phyloP scores from a whole-genome alignment of 2,113 vertebrate genomes.

The Forbesichthys agassizii region DNA sequence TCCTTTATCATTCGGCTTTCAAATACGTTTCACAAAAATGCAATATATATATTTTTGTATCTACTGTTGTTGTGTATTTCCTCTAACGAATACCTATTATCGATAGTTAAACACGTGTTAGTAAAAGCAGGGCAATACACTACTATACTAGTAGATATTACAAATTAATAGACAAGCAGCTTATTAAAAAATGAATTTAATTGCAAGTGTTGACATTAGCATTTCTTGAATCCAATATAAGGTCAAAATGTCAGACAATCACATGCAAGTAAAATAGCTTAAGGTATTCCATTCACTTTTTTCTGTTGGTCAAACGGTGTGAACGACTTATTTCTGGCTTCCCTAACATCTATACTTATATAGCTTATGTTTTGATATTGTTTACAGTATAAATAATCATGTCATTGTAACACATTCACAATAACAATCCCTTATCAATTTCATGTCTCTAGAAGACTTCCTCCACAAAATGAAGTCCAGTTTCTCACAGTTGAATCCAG shows the following conservation, averaged over 20 bases:
- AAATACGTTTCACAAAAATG: too few species aligned
- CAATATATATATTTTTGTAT: too few species aligned
- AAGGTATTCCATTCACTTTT: constrained; percentile 34
- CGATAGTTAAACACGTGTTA: neutral
- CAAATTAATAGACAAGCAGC: neutral
- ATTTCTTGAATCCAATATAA: constrained; percentile 64
- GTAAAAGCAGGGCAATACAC: neutral
- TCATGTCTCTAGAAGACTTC: neutral
- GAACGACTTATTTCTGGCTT: constrained; percentile 62
- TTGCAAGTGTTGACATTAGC: constrained; percentile 70
- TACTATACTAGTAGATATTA: neutral
- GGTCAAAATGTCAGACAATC: constrained; percentile 55
- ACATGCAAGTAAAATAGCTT: constrained; percentile 70
- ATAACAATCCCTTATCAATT: constrained; percentile 22
- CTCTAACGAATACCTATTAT: neutral
- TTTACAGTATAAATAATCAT: constrained; percentile 30
- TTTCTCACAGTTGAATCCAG: constrained; percentile 31
- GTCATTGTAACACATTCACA: constrained; percentile 52
- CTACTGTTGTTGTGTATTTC: neutral
- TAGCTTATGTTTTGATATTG: constrained; percentile 24
- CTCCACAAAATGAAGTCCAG: neutral
- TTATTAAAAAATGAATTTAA: constrained; percentile 68
- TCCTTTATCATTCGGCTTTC: too few species aligned
- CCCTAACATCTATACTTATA: constrained; percentile 25
- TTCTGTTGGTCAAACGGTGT: constrained; percentile 54